phyloP scores from a whole-genome alignment of 2,797 vertebrate genomes.

The Erpetoichthys calabaricus region DNA sequence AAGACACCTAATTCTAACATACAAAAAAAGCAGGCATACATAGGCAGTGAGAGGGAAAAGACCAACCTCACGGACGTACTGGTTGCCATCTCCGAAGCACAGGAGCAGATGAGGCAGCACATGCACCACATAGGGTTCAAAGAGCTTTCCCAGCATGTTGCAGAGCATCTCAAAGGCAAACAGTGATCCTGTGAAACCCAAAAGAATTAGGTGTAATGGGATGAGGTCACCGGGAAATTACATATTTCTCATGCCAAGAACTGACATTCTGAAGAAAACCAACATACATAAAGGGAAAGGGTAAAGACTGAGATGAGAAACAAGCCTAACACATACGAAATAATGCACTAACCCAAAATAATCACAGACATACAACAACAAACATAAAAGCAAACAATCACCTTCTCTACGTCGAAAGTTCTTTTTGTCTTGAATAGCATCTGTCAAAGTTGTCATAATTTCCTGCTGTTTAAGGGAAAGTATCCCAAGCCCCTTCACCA shows the following conservation, averaged over 20 bases:
- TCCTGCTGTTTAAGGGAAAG: constrained; percentile 94
- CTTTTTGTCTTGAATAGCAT: constrained; percentile 97
- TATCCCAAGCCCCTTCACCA: constrained; percentile 93
- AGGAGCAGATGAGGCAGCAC: constrained; percentile 89
- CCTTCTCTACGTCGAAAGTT: constrained; percentile 91
- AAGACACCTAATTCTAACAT: no score
- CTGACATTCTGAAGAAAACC: no score
- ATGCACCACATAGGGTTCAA: constrained; percentile 92
- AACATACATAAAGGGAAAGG: no score
- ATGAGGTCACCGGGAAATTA: no score
- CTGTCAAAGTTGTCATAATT: constrained; percentile 87
- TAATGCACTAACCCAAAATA: neutral
- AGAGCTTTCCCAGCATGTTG: constrained; percentile 94
- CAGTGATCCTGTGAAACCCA: constrained; percentile 58
- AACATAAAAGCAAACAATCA: constrained; percentile 28
- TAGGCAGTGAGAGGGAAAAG: no score
- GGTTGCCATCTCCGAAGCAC: constrained; percentile 95
- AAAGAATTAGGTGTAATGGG: neutral
- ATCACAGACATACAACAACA: constrained; percentile 10
- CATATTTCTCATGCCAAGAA: no score
- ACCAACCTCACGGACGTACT: constrained; percentile 90
- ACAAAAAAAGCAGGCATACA: no score
- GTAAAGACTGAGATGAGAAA: no score
- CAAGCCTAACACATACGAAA: no score
- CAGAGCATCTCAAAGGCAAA: constrained; percentile 98